These are phyloP conservation scores for Temnothorax unifasciatus DNA, from an alignment of 2,888 invertebrate species.

Conservation along the genomic window DNA sequence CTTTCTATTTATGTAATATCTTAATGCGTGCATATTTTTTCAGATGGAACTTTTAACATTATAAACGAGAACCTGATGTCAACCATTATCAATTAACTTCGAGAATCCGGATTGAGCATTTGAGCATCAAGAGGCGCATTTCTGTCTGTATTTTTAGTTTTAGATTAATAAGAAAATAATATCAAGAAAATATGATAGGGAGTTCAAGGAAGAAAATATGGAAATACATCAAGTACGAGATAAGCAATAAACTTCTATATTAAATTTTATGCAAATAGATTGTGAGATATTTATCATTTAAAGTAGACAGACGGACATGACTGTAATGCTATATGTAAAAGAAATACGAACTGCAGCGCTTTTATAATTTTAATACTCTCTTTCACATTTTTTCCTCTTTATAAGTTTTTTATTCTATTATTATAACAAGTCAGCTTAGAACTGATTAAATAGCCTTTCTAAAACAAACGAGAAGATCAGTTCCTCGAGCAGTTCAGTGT, in stretches of 20 bases:
- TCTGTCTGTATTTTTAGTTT: background rate
- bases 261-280: constrained; percentile 15
- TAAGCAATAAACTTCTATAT: background rate
- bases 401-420: background rate
- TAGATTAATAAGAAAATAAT: background rate
- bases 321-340: background rate
- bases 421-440: constrained; percentile 17
- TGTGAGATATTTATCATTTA: background rate
- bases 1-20: background rate
- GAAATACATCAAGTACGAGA: background rate
- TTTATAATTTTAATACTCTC: background rate
- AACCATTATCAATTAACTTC: background rate
- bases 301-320: background rate
- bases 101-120: background rate
- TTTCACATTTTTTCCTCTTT: background rate
- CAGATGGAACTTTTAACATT: background rate
- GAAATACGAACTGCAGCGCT: background rate
- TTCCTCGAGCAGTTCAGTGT: background rate
- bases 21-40: background rate
- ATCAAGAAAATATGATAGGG: background rate
- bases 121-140: background rate
- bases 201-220: background rate
- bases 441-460: background rate
- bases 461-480: background rate
- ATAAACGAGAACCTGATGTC: background rate